Evolutionary conservation across 2,797 vertebrate genomes (phyloP), one percentile per base, ranked within the genome.

Genomic region (Trachops cirrhosus): DNA sequence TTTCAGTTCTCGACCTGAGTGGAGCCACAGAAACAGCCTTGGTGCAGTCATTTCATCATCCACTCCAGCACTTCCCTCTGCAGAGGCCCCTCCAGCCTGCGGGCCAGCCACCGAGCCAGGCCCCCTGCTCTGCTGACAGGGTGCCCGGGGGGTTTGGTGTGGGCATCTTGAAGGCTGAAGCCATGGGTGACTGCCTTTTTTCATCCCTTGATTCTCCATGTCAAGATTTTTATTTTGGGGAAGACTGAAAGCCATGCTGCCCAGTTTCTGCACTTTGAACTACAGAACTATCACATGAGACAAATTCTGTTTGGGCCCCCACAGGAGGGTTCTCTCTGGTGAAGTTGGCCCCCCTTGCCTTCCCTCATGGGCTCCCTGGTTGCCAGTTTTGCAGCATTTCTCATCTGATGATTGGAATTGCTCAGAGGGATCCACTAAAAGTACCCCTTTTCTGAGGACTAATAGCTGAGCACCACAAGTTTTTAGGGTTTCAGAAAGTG

Each of bases 181-280:
- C 98, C 97, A 98, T 98, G 9, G 99, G 98, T n/a, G 98, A 98
- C 94, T 99, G 98, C 87, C 98, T 99, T 97, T 98, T 99, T 98
- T 99, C 99, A 98, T 99, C 99, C 98, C 99, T 99, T 15, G 99
- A 99, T 96, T 99, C 99, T 83, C 99, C 99, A 96, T 99, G 71
- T 99, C 99, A 97, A 99, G 99, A 98, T 98, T 99, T 97, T 99
- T 99, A 98, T 99, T 99, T 99, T 78, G 86, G 29, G 24, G 54
- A 46, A 37, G 16, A 26, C 7, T 29, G 34, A 85, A 75, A 87
- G 67, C 34, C 44, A 19, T 67, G 22, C 32, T 74, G 29, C 52
- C 44, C 18, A 26, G 32, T 59, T 21, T 77, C 54, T 74, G 24
- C 3, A 1, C 29, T 82, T 48, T 12, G 57, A 59, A 12, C 57